Percentiles rank a stretch among this genome's conserved stretches.
These are phyloP conservation scores for Drosophila barbarae DNA, from an alignment of 2,888 invertebrate species.

Conservation along the genomic window DNA sequence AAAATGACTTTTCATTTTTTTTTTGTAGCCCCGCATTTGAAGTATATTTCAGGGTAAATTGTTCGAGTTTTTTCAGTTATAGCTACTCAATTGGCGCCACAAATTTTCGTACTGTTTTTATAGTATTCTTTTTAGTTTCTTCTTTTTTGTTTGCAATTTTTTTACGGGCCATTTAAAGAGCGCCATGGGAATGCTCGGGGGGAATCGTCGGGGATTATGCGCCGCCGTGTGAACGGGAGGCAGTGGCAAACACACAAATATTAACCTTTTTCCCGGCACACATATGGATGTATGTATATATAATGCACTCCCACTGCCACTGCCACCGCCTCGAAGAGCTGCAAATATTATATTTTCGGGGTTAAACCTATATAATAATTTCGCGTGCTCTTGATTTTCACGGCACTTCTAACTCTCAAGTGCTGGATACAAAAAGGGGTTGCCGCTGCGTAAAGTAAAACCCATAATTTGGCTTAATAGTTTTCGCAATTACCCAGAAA, in stretches of 20 bases:
- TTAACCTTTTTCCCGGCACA: conserved; percentile 54
- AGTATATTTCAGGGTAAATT: conserved; percentile 26
- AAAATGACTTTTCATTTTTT: conserved; percentile 60
- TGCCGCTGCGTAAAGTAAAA: conserved; percentile 71
- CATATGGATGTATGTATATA: background rate
- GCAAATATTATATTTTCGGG: conserved; percentile 56
- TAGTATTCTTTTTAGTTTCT: background rate
- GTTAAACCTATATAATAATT: conserved; percentile 71
- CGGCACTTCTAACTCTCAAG: conserved; percentile 68
- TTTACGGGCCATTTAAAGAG: conserved; percentile 63
- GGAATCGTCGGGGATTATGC: conserved; percentile 28
- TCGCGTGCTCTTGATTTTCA: conserved; percentile 71
- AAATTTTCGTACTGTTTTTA: conserved; percentile 31
- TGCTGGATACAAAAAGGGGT: conserved; percentile 42
- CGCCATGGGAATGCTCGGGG: conserved; percentile 57
- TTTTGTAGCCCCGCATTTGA: conserved; percentile 18
- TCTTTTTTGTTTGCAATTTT: conserved; percentile 25
- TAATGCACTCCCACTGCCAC: conserved; percentile 17
- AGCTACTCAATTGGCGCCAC: conserved; percentile 53
- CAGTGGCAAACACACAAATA: conserved; percentile 62
- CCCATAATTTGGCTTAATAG: conserved; percentile 78
- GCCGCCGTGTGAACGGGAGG: conserved; percentile 26
- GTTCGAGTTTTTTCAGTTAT: conserved; percentile 21
- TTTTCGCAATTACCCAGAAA: conserved; percentile 72
- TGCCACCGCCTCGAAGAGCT: conserved; percentile 2